Conservation (phyloP, 2,888 invertebrate species). For the Mycalesis mineus region DNA sequence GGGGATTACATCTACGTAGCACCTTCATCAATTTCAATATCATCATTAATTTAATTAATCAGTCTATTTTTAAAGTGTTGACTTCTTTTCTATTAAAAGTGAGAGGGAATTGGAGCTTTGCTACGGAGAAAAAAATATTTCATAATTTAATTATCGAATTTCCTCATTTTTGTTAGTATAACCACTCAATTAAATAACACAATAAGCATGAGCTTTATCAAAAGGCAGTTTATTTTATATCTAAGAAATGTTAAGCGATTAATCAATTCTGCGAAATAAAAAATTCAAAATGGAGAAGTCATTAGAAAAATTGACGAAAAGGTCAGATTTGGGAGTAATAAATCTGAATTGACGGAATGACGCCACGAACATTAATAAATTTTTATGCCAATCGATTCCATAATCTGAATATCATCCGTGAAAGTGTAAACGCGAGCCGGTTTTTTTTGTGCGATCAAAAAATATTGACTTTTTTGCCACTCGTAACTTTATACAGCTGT, state of each 20-base stretch:
- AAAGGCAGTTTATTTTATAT: not conserved
- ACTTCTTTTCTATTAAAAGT: no score
- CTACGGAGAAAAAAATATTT: no score
- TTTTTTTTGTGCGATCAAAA: constrained; percentile 21
- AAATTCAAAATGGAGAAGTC: not conserved
- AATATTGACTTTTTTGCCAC: constrained; percentile 23
- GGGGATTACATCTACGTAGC: no score
- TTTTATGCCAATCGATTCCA: constrained; percentile 1
- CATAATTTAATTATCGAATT: no score
- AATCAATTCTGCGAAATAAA: not conserved
- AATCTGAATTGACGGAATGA: constrained; percentile 2
- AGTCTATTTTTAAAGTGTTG: no score
- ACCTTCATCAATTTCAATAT: no score
- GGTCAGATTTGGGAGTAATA: not conserved
- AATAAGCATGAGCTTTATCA: not conserved
- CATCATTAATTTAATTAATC: no score
- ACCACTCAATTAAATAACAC: not conserved
- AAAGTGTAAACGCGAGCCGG: constrained; percentile 22
- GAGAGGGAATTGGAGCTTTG: no score
- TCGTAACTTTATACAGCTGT: constrained; percentile 23
- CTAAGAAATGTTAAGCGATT: not conserved
- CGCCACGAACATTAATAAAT: not conserved
- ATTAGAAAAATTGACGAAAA: not conserved
- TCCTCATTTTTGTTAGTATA: no score
- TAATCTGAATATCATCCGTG: constrained; percentile 16